phyloP scores from a whole-genome alignment of 2,113 vertebrate genomes.

The Aplodontia rufa region DNA sequence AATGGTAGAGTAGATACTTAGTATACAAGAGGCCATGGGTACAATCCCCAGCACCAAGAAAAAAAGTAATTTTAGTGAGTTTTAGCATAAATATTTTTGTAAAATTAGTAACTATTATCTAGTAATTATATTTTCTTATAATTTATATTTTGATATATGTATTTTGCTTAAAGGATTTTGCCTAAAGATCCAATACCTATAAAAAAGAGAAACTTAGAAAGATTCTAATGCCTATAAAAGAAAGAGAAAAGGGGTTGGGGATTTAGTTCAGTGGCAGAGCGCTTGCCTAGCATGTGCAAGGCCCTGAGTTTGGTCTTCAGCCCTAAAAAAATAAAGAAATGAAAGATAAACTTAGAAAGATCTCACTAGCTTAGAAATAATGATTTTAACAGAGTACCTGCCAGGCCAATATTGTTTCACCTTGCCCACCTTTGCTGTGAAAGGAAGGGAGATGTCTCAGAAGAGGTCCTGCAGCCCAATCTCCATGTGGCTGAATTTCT shows the following conservation, averaged over 20 bases:
- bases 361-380: conserved; percentile 29
- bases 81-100: background rate
- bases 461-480: background rate
- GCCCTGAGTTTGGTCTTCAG: too few species aligned
- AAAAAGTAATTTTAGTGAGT: background rate
- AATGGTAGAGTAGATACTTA: background rate
- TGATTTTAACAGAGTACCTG: background rate
- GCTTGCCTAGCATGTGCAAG: too few species aligned
- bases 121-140: background rate
- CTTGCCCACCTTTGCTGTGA: background rate
- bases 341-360: background rate
- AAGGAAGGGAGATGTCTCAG: background rate
- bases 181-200: background rate
- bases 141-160: background rate
- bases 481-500: background rate
- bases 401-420: background rate
- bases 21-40: background rate
- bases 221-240: background rate
- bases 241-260: too few species aligned
- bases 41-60: background rate
- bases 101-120: background rate
- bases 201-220: background rate
- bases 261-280: too few species aligned
- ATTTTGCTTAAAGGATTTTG: background rate
- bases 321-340: too few species aligned